Conservation (phyloP, 2,113 vertebrate genomes). For the Erinaceus europaeus region DNA sequence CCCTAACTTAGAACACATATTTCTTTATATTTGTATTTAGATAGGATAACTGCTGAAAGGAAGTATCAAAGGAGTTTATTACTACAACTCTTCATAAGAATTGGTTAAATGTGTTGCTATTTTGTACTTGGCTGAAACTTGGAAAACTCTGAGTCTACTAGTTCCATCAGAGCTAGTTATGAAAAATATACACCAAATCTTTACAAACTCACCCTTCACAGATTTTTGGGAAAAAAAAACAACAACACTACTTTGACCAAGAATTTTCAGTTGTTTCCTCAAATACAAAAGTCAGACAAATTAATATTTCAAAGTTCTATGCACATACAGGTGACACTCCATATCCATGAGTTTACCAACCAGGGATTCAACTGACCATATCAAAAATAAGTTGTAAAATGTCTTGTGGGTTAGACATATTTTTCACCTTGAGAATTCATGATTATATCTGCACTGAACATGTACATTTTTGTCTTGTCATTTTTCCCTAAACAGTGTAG, state of each 20-base stretch:
- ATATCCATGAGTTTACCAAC: background rate
- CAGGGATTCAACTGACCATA: background rate
- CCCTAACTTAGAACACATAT: conserved; percentile 42
- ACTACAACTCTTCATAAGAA: conserved; percentile 69
- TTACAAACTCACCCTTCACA: background rate
- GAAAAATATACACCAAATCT: background rate
- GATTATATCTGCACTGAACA: background rate
- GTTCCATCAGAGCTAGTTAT: conserved; percentile 40
- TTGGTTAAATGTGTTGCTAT: conserved; percentile 52
- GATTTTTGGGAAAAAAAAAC: background rate
- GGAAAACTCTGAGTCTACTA: conserved; percentile 29
- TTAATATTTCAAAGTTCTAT: too few species aligned
- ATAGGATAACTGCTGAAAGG: conserved; percentile 30
- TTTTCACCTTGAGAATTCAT: too few species aligned
- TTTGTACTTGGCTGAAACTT: conserved; percentile 34
- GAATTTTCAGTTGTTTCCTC: background rate
- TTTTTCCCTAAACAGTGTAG: background rate
- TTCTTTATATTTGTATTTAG: conserved; percentile 34
- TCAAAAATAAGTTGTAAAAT: background rate
- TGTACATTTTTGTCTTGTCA: background rate
- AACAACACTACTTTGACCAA: background rate
- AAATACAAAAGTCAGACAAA: background rate
- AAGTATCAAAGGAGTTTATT: conserved; percentile 35
- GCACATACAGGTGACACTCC: too few species aligned
- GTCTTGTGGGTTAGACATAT: too few species aligned